These are phyloP conservation scores for Epizoanthus rinbou DNA, from an alignment of 92 coral and sea anemone species.

Conservation along the genomic window DNA sequence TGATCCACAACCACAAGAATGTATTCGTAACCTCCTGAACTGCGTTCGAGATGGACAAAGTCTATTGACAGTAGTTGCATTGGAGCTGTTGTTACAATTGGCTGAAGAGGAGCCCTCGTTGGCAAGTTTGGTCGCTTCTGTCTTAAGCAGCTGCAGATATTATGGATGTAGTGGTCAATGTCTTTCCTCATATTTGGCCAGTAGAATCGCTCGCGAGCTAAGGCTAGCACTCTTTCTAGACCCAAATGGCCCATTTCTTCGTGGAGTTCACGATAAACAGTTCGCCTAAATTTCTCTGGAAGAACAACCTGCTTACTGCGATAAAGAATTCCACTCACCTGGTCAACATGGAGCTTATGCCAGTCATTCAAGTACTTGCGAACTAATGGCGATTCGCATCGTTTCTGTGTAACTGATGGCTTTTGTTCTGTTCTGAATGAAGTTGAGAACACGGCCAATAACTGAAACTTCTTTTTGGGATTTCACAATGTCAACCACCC, in stretches of 20 bases:
- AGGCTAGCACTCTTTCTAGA: constrained; percentile 42
- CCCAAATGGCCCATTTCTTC: constrained; percentile 60
- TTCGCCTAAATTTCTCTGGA: constrained; percentile 28
- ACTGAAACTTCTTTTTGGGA: constrained; percentile 14
- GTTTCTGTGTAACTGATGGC: constrained; percentile 43
- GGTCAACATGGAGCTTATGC: constrained; percentile 54
- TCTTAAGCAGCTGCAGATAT: constrained; percentile 38
- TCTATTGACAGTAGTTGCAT: constrained; percentile 41
- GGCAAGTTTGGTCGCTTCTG: constrained; percentile 40
- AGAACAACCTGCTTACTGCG: constrained; percentile 46
- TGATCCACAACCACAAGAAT: constrained; percentile 39
- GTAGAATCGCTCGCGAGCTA: constrained; percentile 54
- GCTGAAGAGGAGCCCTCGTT: constrained; percentile 45
- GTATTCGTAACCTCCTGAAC: constrained; percentile 48
- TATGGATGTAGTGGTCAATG: constrained; percentile 24
- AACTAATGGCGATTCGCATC: constrained; percentile 52
- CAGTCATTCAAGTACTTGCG: constrained; percentile 58
- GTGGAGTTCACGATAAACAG: constrained; percentile 52
- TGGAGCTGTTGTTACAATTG: constrained; percentile 21
- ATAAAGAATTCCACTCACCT: constrained; percentile 32
- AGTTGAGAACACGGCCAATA: constrained; percentile 50
- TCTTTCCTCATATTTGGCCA: constrained; percentile 53
- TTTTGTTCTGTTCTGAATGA: constrained; percentile 43
- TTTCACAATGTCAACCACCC: constrained; percentile 14
- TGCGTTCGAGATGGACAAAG: constrained; percentile 42